These are phyloP conservation scores for Drosophila vallismaia DNA, from an alignment of 2,888 invertebrate genomes.

Conservation along the genomic window DNA sequence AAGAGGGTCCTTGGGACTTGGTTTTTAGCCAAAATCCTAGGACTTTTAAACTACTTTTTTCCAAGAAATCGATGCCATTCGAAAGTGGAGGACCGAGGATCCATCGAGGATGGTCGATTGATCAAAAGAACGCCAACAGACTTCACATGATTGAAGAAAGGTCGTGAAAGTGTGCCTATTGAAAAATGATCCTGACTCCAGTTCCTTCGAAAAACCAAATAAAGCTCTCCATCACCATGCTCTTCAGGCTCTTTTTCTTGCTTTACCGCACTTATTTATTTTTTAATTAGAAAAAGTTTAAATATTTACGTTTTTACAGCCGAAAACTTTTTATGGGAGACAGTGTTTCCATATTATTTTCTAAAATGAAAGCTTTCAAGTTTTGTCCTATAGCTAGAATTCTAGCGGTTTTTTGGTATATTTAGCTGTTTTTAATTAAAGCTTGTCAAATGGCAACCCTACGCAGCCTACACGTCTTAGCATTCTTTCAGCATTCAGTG, in stretches of 20 bases:
- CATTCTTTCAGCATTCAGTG: no score
- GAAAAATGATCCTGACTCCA: background rate
- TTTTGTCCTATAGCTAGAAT: no score
- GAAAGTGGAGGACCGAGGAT: constrained; percentile 18
- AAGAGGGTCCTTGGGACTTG: constrained; percentile 40
- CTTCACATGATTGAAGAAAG: constrained; percentile 19
- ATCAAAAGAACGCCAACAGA: background rate
- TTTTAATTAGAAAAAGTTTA: constrained; percentile 11
- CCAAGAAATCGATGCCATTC: background rate
- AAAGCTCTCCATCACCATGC: background rate
- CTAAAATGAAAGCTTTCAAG: no score
- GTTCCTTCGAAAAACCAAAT: background rate
- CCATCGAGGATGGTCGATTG: constrained; percentile 3
- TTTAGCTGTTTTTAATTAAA: no score
- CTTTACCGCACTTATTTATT: constrained; percentile 7
- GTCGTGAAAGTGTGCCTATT: background rate
- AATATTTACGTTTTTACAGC: constrained; percentile 40
- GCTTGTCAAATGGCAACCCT: no score
- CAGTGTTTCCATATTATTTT: no score
- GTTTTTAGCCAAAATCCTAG: background rate
- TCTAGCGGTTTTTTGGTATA: no score
- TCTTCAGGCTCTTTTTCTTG: no score
- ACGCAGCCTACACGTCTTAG: no score
- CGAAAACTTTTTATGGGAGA: constrained; percentile 11
- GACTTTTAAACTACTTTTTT: background rate